phyloP scores from a whole-genome alignment of 2,888 invertebrate genomes.

The Campoletis raptor region DNA sequence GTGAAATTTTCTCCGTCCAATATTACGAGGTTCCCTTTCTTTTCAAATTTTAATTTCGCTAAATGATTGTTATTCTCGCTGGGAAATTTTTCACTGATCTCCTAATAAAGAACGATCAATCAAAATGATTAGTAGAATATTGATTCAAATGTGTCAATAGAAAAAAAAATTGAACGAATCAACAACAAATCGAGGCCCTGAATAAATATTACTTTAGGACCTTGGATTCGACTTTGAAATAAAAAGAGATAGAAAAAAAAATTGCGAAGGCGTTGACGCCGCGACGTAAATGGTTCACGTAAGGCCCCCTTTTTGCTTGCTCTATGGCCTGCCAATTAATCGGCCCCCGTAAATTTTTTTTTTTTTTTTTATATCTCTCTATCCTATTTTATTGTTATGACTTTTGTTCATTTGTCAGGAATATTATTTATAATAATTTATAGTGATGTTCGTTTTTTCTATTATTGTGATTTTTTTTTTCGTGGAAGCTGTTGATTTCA shows the following conservation, averaged over 20 bases:
- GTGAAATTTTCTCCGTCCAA: background rate
- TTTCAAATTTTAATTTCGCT: background rate
- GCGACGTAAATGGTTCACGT: constrained; percentile 38
- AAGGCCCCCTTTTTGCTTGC: constrained; percentile 17
- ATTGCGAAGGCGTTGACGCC: constrained; percentile 62
- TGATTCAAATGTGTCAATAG: constrained; percentile 11
- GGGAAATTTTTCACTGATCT: background rate
- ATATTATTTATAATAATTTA: background rate
- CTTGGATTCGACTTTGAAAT: constrained; percentile 49
- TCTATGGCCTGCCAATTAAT: constrained; percentile 51
- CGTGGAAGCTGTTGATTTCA: background rate
- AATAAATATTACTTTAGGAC: constrained; percentile 12
- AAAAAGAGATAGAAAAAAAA: constrained; percentile 28
- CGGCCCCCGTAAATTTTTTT: constrained; percentile 56
- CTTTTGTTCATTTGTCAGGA: background rate
- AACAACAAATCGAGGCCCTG: constrained; percentile 5
- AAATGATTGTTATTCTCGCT: background rate
- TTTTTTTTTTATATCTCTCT: constrained; percentile 11
- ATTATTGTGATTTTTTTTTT: background rate
- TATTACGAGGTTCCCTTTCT: background rate
- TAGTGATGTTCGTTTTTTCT: background rate
- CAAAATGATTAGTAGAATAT: background rate
- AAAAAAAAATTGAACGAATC: constrained; percentile 12
- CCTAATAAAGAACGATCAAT: constrained; percentile 19
- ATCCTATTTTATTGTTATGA: background rate